phyloP scores from a whole-genome alignment of 2,113 vertebrate genomes.

The Pyrgilauda ruficollis region DNA sequence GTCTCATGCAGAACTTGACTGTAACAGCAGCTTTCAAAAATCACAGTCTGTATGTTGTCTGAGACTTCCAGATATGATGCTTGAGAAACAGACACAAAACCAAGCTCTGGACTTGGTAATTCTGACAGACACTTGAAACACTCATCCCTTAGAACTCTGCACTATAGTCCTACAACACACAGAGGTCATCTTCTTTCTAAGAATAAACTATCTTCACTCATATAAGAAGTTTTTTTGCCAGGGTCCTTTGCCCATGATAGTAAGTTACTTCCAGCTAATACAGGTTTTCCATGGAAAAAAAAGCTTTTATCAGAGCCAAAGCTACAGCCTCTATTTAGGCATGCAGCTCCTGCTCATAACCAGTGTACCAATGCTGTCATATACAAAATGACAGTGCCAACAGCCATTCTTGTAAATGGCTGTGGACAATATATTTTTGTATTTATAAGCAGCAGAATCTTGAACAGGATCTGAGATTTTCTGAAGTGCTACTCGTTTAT shows the following conservation, averaged over 20 bases:
- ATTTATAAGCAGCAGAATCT: not conserved
- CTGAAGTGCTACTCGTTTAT: not conserved
- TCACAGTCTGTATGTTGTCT: fast-evolving
- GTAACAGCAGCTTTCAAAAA: not conserved
- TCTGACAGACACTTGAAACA: not conserved
- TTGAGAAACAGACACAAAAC: not conserved
- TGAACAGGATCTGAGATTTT: not conserved
- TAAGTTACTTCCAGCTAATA: not conserved
- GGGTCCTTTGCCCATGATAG: fast-evolving
- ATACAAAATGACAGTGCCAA: not conserved
- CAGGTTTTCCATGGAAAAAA: not conserved
- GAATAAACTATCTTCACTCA: not conserved
- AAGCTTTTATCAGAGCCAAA: not conserved
- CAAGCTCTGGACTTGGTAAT: not conserved
- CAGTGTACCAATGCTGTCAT: not conserved
- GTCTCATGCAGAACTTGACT: not conserved
- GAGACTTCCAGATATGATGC: not conserved
- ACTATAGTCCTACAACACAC: not conserved
- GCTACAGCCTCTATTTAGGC: not conserved
- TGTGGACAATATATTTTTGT: not conserved
- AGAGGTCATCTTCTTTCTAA: not conserved
- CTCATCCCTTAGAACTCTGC: not conserved
- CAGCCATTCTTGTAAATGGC: not conserved
- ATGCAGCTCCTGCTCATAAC: not conserved
- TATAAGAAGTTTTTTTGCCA: not conserved